phyloP scores from a whole-genome alignment of 2,113 vertebrate genomes.

The Cettia cetti region DNA sequence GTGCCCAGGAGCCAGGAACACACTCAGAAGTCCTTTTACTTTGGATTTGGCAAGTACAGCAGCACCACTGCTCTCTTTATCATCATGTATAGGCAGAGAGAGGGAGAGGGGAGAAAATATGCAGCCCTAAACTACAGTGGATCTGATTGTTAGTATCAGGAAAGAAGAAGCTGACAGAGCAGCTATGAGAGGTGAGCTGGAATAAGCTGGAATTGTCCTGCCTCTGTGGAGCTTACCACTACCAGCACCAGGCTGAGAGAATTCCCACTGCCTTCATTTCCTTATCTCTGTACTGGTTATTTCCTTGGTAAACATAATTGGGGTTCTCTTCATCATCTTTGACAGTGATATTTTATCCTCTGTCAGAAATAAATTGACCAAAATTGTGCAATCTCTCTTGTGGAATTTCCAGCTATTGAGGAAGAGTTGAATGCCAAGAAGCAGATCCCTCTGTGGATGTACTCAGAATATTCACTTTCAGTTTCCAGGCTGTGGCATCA shows the following conservation, averaged over 20 bases:
- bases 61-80: background rate
- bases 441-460: background rate
- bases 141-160: background rate
- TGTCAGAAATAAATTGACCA: background rate
- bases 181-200: background rate
- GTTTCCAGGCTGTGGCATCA: background rate
- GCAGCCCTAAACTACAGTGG: background rate
- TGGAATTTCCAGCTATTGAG: background rate
- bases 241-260: background rate
- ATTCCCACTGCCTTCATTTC: background rate
- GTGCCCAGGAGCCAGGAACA: background rate
- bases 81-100: background rate
- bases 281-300: background rate
- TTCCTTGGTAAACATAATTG: background rate
- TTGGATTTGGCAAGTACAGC: background rate
- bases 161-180: background rate
- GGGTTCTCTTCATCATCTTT: background rate
- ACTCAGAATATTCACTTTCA: background rate
- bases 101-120: background rate
- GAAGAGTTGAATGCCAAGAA: background rate
- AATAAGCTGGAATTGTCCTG: background rate
- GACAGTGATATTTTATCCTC: background rate
- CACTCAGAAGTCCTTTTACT: background rate
- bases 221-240: background rate
- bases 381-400: background rate